Conservation (phyloP, 92 coral and sea anemone species). For the Scolanthus callimorphus region DNA sequence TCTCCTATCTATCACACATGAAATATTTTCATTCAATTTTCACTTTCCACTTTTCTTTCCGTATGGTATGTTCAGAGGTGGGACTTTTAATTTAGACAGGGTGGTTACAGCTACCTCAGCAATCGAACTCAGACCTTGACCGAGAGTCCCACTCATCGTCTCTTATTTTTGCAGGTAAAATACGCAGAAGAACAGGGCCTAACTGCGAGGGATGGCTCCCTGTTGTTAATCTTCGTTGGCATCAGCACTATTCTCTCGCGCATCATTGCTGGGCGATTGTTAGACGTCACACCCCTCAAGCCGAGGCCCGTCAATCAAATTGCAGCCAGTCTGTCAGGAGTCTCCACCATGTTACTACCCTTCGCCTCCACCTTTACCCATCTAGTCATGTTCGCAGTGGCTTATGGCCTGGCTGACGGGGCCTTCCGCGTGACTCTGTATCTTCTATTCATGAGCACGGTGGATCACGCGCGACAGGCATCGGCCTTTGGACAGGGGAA, state of each 20-base stretch:
- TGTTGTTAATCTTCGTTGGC: conserved; percentile 8
- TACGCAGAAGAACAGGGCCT: conserved; percentile 18
- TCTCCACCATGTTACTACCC: conserved; percentile 14
- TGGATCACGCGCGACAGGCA: conserved; percentile 8
- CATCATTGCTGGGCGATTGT: conserved; percentile 14
- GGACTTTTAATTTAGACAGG: no score
- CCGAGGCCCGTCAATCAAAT: conserved; percentile 22
- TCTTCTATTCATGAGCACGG: conserved; percentile 27
- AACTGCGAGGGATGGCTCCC: conserved; percentile 9
- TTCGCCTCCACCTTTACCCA: conserved; percentile 11
- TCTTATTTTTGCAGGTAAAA: conserved; percentile 9
- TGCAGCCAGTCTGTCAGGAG: conserved; percentile 10
- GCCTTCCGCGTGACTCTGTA: conserved; percentile 11
- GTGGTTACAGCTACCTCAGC: no score
- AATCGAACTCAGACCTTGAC: no score
- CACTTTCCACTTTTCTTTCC: no score
- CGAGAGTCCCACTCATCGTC: no score
- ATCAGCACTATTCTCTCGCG: conserved; percentile 7
- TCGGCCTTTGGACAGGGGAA: conserved; percentile 26
- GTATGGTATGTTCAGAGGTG: no score
- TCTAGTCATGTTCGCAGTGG: conserved; percentile 18
- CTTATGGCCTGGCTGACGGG: conserved; percentile 29
- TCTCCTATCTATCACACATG: no score
- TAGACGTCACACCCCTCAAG: conserved; percentile 25
- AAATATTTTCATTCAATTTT: no score